Conservation (phyloP, 2,797 vertebrate genomes). For the Notamacropus eugenii region DNA sequence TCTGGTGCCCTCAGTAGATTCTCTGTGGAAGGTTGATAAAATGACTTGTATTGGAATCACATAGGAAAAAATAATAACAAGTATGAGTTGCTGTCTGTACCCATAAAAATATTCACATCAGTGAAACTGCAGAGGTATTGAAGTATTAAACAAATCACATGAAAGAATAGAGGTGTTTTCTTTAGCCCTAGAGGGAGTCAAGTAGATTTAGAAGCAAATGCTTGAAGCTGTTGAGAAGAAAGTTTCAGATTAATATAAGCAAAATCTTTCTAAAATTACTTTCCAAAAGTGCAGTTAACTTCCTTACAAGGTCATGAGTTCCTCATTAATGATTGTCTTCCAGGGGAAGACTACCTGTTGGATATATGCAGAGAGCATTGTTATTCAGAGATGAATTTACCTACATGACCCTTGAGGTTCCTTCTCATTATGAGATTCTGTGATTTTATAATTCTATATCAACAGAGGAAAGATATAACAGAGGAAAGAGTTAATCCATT, state of each 20-base stretch:
- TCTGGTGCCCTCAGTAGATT: background rate
- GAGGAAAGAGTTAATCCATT: background rate
- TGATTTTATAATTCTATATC: background rate
- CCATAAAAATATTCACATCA: background rate
- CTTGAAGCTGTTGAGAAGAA: background rate
- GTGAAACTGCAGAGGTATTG: background rate
- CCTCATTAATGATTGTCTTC: background rate
- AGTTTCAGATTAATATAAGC: background rate
- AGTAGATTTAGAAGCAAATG: background rate
- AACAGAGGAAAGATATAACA: background rate
- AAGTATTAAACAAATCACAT: background rate
- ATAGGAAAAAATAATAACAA: background rate
- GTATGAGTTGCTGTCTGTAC: background rate
- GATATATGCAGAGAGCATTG: background rate
- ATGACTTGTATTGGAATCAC: background rate
- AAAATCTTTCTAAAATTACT: background rate
- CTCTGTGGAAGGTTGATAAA: background rate
- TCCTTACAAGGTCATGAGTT: background rate
- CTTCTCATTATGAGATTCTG: background rate
- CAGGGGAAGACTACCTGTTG: background rate
- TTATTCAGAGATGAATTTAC: background rate
- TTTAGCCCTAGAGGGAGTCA: background rate
- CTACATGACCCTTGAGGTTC: background rate
- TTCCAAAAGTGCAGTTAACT: background rate
- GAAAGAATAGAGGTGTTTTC: background rate